Percentiles rank a stretch among this genome's conserved stretches.
phyloP scores from a whole-genome alignment of 2,113 vertebrate genomes.

The Pygoscelis adeliae region DNA sequence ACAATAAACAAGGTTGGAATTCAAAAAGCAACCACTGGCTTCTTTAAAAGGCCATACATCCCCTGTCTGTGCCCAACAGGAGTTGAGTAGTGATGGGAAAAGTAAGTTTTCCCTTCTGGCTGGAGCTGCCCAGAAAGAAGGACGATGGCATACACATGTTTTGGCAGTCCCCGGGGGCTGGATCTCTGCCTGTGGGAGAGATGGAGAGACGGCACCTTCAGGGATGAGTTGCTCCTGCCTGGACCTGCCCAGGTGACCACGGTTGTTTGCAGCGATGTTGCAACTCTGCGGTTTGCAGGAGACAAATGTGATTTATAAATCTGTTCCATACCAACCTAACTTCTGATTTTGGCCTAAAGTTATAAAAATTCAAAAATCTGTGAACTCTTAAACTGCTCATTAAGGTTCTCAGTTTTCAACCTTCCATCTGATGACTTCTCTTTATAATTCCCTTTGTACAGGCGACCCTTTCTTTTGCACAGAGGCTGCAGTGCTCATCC shows the following conservation, averaged over 20 bases:
- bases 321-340: background rate
- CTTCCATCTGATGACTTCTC: background rate
- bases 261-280: background rate
- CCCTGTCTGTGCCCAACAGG: background rate
- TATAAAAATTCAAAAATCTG: background rate
- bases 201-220: background rate
- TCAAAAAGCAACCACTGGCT: background rate
- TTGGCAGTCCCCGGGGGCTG: accelerated
- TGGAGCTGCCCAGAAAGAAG: background rate
- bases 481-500: background rate
- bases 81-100: background rate
- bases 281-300: background rate
- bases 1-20: background rate
- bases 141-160: accelerated
- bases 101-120: background rate
- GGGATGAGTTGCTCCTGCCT: background rate
- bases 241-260: background rate
- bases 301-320: background rate
- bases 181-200: background rate
- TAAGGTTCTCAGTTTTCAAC: background rate
- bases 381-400: background rate
- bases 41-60: background rate
- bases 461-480: background rate
- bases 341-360: background rate
- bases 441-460: background rate